Evolutionary conservation across 2,797 vertebrate genomes (phyloP), one percentile per base, ranked within the genome.

Genomic region (Tangara arthus): DNA sequence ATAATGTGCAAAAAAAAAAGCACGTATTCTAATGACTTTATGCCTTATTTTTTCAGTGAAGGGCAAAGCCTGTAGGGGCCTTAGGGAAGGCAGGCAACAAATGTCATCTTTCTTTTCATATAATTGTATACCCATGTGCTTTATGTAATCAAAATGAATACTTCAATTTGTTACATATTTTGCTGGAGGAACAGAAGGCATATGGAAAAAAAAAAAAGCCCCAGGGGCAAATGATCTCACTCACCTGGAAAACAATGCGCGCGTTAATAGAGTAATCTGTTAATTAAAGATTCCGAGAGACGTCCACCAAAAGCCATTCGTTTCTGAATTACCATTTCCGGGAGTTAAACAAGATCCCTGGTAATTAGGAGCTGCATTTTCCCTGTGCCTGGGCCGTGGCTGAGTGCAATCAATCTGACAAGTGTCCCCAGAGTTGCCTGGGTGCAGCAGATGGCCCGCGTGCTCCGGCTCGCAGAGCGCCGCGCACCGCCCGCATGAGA

Each of bases 221-320:
- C 53, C 47, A 41, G 70, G 88, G 71, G 89, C 93, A 96, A 97
- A 92, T 68, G 71, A 94, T 94, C 94, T 93, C 66, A 94, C 52
- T 96, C 89, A 96, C 90, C 96, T 97, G 81, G 87, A 97, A 94
- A 96, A 84, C 92, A 96, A 79, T 49, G 83, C 37, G 81, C 63
- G 81, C 79, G 92, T 88, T 96, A 96, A 97, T 93, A 76, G 79
- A 94, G 91, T 88, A 94, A 96, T 96, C 88, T 94, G 88, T 96
- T 97, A 96, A 97, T 97, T 97, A 97, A 96, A 96, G 96, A 78
- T 95, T 91, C 89, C 73, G 49, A 96, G 55, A 96, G 96, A 83
- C 84, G 87, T 68, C 87, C 91, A 94, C 73, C 78, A 94, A 96
- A 96, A 97, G 92, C 65, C 94, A 81, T 93, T 95, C 89, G 87